Percentiles rank a stretch among this genome's conserved stretches.
Evolutionary conservation across 2,797 vertebrate species (phyloP).

Genomic region (Enteromius treurensis): DNA sequence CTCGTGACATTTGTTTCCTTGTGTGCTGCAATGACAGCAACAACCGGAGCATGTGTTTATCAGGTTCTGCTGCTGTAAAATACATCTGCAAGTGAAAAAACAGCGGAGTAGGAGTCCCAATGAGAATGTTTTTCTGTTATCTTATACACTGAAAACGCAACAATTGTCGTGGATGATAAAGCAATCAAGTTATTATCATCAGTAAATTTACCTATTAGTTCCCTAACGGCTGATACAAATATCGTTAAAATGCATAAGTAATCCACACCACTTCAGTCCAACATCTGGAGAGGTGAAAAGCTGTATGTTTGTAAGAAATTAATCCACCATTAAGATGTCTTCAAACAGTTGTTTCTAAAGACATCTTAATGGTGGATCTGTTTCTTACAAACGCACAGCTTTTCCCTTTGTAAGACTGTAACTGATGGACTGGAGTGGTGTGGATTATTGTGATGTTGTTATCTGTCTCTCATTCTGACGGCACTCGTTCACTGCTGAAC

Average conservation of each 20-base stretch:
- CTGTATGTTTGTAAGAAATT: background rate
- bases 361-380: background rate
- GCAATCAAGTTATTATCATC: background rate
- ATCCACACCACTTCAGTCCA: background rate
- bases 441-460: background rate
- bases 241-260: background rate
- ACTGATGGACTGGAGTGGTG: background rate
- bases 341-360: background rate
- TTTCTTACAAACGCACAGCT: background rate
- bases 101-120: background rate
- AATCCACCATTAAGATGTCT: background rate
- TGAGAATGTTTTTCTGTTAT: background rate
- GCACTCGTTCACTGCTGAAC: background rate
- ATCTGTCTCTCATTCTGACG: background rate
- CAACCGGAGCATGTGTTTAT: background rate
- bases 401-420: background rate
- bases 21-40: slow-evolving; percentile 52
- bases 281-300: background rate
- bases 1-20: slow-evolving; percentile 38
- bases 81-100: background rate
- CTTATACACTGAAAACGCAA: background rate
- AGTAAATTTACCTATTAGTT: too few species aligned
- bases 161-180: background rate
- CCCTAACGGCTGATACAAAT: background rate
- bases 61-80: background rate